These are phyloP conservation scores for Amblyjoppa fuscipennis DNA, from an alignment of 2,888 invertebrate species.

Conservation along the genomic window DNA sequence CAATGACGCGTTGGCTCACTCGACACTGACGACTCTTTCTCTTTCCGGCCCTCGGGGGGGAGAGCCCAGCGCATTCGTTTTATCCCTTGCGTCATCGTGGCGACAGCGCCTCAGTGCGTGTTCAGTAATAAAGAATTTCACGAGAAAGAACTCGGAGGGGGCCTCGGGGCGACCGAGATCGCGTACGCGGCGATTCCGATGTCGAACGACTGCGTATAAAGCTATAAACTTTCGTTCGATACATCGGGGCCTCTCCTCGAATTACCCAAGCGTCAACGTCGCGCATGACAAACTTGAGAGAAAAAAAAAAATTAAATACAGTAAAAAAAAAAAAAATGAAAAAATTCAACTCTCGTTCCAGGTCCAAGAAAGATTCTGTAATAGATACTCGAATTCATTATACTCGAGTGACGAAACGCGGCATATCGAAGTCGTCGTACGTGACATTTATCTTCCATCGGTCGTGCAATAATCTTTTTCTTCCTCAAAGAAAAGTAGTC, in stretches of 20 bases:
- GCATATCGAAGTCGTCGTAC: too few species aligned
- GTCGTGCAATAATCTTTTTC: background rate
- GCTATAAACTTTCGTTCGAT: conserved; percentile 46
- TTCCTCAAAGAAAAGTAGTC: background rate
- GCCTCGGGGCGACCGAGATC: conserved; percentile 12
- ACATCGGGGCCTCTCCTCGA: conserved; percentile 28
- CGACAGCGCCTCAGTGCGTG: conserved; percentile 18
- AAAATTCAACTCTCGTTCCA: conserved; percentile 15
- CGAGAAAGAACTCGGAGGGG: conserved; percentile 8
- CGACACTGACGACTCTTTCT: conserved; percentile 21
- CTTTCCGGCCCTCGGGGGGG: conserved; percentile 11
- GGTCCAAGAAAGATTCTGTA: conserved; percentile 9
- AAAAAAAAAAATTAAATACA: conserved; percentile 5
- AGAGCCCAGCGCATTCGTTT: conserved; percentile 21
- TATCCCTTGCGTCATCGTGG: conserved; percentile 47
- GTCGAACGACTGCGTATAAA: conserved; percentile 27
- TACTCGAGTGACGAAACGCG: background rate
- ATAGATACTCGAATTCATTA: conserved; percentile 27
- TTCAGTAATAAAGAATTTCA: conserved; percentile 37
- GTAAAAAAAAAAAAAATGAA: background rate
- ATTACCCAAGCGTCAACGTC: conserved; percentile 34
- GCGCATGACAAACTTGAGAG: background rate
- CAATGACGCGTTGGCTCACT: conserved; percentile 7
- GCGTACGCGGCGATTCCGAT: conserved; percentile 8
- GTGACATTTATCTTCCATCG: background rate